phyloP scores from a whole-genome alignment of 1,140 invertebrate species.

The Danaus plexippus region DNA sequence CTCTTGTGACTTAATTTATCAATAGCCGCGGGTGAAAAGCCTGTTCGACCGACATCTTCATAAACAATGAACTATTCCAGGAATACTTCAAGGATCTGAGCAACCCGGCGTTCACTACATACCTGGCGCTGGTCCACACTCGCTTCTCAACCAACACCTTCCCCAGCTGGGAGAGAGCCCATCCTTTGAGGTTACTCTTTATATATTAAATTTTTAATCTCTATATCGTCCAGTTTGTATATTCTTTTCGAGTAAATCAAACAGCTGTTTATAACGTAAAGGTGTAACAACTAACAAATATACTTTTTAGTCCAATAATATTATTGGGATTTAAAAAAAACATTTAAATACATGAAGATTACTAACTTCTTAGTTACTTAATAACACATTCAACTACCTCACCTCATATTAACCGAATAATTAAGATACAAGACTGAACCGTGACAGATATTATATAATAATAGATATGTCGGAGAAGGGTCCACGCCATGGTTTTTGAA shows the following conservation, averaged over 20 bases:
- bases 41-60: neutral
- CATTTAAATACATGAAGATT: neutral
- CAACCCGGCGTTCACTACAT: constrained; percentile 91
- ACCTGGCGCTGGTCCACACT: constrained; percentile 96
- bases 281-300: neutral
- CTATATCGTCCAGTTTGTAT: too few relatives aligned
- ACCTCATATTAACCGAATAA: too few relatives aligned
- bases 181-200: constrained; percentile 89
- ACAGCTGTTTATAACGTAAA: too few relatives aligned
- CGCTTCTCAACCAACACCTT: constrained; percentile 99
- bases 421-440: too few relatives aligned
- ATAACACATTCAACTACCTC: too few relatives aligned
- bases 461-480: too few relatives aligned
- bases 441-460: too few relatives aligned
- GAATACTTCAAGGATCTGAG: constrained; percentile 76
- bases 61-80: constrained; percentile 24
- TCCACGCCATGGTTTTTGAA: too few relatives aligned
- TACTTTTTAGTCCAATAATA: neutral
- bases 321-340: neutral
- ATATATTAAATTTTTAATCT: too few relatives aligned
- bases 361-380: too few relatives aligned
- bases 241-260: too few relatives aligned
- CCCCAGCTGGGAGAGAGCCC: constrained; percentile 98
- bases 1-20: too few relatives aligned
- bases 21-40: neutral